phyloP scores from a whole-genome alignment of 2,888 invertebrate species.

The Hemaris fuciformis region DNA sequence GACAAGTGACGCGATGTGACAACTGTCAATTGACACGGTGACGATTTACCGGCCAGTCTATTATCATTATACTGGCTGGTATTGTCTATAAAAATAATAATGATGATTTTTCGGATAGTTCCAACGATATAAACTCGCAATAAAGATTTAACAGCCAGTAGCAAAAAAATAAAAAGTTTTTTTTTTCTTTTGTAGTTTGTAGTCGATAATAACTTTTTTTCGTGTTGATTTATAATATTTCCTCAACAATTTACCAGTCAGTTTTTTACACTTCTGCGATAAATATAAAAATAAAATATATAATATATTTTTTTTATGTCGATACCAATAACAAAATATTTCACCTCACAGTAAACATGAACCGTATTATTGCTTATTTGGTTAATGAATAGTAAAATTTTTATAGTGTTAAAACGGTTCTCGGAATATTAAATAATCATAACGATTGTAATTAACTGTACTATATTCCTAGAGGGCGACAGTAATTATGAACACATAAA shows the following conservation, averaged over 20 bases:
- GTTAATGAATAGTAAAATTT: background rate
- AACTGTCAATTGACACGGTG: conserved; percentile 25
- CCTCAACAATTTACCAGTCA: too few species aligned
- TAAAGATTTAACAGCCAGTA: background rate
- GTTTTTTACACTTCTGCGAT: too few species aligned
- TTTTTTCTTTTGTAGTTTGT: too few species aligned
- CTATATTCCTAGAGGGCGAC: background rate
- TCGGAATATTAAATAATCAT: background rate
- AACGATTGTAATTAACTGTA: background rate
- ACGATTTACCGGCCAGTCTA: conserved; percentile 17
- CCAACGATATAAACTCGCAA: too few species aligned
- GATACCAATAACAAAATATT: too few species aligned
- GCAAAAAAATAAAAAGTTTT: too few species aligned
- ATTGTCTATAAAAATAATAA: background rate
- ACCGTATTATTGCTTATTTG: background rate
- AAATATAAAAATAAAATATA: too few species aligned
- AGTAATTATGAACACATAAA: background rate
- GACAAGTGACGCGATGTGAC: conserved; percentile 24
- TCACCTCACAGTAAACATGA: too few species aligned
- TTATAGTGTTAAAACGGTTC: background rate
- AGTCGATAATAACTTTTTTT: too few species aligned
- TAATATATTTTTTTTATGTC: too few species aligned
- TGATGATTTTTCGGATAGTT: background rate
- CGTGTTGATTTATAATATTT: too few species aligned
- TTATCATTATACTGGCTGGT: background rate